A percentile compares a stretch with the other conserved stretches of the same genome.
Conservation (phyloP, 2,797 vertebrate species). For the Gobio occitaniae region DNA sequence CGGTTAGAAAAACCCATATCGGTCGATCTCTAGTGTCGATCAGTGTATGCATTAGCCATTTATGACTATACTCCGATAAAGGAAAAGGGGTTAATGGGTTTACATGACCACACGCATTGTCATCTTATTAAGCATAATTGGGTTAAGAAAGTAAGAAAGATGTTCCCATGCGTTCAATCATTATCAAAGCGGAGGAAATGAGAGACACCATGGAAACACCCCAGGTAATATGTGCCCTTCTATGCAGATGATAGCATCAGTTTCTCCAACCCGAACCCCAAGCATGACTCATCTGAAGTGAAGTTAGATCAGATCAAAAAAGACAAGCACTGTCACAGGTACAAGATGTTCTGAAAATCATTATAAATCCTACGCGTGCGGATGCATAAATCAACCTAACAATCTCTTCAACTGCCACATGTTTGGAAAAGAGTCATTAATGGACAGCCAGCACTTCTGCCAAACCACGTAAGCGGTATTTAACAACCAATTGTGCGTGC, state of each 20-base stretch:
- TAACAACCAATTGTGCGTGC: constrained; percentile 86
- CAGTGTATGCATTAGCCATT: neutral
- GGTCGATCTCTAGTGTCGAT: neutral
- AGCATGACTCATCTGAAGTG: constrained; percentile 28
- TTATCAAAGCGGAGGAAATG: neutral
- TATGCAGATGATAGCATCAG: neutral
- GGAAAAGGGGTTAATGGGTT: neutral
- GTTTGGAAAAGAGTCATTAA: constrained; percentile 77
- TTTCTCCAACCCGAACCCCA: neutral
- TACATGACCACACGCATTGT: neutral
- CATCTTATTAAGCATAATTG: neutral
- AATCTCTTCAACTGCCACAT: constrained; percentile 69
- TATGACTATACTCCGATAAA: neutral
- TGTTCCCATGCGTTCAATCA: neutral
- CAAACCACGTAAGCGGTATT: constrained; percentile 82
- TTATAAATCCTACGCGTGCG: constrained; percentile 17
- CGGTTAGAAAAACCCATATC: too few relatives aligned
- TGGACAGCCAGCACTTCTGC: constrained; percentile 78
- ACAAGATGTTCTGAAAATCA: constrained; percentile 28
- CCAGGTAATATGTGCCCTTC: neutral
- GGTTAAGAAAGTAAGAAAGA: neutral
- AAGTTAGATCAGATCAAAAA: constrained; percentile 33
- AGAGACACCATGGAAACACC: neutral
- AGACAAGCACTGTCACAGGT: constrained; percentile 25
- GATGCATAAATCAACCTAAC: constrained; percentile 31